These are phyloP conservation scores for Acromyrmex heyeri DNA, from an alignment of 1,140 invertebrate genomes.

Conservation along the genomic window DNA sequence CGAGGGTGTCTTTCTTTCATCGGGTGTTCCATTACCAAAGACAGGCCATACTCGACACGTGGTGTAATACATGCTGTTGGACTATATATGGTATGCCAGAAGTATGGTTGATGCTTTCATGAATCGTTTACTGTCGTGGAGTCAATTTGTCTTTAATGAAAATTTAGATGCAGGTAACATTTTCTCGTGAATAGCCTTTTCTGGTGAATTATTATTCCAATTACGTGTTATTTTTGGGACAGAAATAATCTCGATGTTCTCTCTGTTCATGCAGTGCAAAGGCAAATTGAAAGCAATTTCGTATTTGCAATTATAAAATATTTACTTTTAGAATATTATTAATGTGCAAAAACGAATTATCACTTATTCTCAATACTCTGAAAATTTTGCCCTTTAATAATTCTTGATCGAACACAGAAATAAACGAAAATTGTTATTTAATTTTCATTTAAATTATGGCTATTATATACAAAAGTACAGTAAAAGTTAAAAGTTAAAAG, in stretches of 20 bases:
- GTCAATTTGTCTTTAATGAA: slow-evolving; percentile 19
- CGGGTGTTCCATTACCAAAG: slow-evolving; percentile 70
- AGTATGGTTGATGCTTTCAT: not conserved
- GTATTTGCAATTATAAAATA: slow-evolving; percentile 6
- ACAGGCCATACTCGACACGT: slow-evolving; percentile 56
- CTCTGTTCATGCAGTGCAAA: too few species aligned
- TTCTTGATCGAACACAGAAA: not conserved
- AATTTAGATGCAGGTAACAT: slow-evolving; percentile 3
- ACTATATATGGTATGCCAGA: slow-evolving; percentile 29
- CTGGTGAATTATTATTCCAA: not conserved
- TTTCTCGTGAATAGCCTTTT: not conserved
- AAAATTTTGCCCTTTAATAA: not conserved
- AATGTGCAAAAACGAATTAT: not conserved
- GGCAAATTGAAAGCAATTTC: not conserved
- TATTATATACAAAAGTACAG: not conserved
- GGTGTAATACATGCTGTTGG: slow-evolving; percentile 52
- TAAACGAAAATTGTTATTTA: not conserved
- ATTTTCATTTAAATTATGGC: not conserved
- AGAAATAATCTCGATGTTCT: not conserved
- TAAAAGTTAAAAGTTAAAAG: too few species aligned
- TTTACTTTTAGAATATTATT: not conserved
- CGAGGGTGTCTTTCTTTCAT: slow-evolving; percentile 56
- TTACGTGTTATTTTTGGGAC: not conserved
- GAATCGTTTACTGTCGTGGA: not conserved
- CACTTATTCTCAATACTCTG: not conserved